Percentiles rank a stretch among this genome's conserved stretches.
These are phyloP conservation scores for Scortum barcoo DNA, from an alignment of 2,113 vertebrate genomes.

Conservation along the genomic window DNA sequence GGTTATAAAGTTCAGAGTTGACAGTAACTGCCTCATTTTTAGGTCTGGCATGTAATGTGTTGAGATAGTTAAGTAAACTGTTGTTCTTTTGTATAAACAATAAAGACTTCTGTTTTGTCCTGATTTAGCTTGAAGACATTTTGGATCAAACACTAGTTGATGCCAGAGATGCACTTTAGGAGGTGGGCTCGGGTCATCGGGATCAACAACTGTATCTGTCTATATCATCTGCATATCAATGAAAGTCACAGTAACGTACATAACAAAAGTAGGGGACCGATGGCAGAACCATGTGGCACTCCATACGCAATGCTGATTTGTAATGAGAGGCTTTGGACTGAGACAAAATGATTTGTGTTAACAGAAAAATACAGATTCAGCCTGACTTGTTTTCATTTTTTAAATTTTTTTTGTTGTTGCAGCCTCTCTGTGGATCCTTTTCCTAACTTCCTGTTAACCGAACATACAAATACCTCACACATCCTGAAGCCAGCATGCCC, in stretches of 20 bases:
- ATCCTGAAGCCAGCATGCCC: slow-evolving; percentile 84
- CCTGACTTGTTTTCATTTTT: not conserved
- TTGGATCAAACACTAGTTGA: slow-evolving; percentile 3
- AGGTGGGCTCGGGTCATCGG: not conserved
- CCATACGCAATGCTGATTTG: not conserved
- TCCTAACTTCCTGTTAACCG: not conserved
- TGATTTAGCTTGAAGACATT: not conserved
- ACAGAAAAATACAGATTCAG: not conserved
- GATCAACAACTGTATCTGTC: no score
- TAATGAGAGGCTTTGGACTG: not conserved
- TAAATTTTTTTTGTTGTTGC: not conserved
- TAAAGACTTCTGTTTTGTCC: not conserved
- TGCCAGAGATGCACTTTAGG: no score
- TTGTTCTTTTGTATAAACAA: not conserved
- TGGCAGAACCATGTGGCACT: not conserved
- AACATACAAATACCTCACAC: not conserved
- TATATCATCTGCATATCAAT: slow-evolving; percentile 8
- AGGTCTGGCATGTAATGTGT: no score
- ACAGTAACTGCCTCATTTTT: no score
- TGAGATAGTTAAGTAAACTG: not conserved
- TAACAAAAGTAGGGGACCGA: not conserved
- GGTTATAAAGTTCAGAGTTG: no score
- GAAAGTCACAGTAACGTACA: not conserved
- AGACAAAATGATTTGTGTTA: not conserved
- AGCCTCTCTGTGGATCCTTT: slow-evolving; percentile 28